phyloP scores from a whole-genome alignment of 2,888 invertebrate genomes.

The Furcula furcula region DNA sequence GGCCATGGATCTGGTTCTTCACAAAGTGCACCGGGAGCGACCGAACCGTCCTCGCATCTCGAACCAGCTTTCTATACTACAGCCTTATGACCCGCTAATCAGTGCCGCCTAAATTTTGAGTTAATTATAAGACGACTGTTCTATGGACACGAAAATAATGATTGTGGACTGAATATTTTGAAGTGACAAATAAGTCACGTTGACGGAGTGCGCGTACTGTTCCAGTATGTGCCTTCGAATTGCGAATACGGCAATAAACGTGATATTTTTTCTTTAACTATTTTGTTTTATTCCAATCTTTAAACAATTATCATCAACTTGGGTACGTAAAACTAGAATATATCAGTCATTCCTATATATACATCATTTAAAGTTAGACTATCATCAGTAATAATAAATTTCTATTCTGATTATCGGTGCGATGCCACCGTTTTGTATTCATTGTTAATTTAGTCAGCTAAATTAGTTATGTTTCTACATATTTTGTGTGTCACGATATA shows the following conservation, averaged over 20 bases:
- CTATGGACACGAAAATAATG: conserved; percentile 54
- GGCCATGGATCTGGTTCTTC: conserved; percentile 93
- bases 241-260: conserved; percentile 77
- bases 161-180: conserved; percentile 52
- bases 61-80: conserved; percentile 54
- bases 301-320: not conserved
- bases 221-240: conserved; percentile 78
- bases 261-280: conserved; percentile 66
- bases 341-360: not conserved
- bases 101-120: conserved; percentile 65
- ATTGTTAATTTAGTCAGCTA: conserved; percentile 28
- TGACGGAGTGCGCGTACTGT: conserved; percentile 77
- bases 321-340: conserved; percentile 9
- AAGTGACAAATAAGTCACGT: conserved; percentile 68
- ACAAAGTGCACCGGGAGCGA: conserved; percentile 81
- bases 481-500: conserved; percentile 46
- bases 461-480: conserved; percentile 27
- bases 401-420: conserved; percentile 5
- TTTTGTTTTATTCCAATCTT: conserved; percentile 45
- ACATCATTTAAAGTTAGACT: not conserved
- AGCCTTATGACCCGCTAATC: conserved; percentile 72
- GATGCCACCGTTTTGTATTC: conserved; percentile 26
- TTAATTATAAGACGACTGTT: conserved; percentile 55
- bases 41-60: conserved; percentile 43
- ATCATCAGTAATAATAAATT: not conserved